A percentile compares a stretch with the other conserved stretches of the same genome.
phyloP scores from a whole-genome alignment of 2,113 vertebrate species.

The Turdus rufiventris region DNA sequence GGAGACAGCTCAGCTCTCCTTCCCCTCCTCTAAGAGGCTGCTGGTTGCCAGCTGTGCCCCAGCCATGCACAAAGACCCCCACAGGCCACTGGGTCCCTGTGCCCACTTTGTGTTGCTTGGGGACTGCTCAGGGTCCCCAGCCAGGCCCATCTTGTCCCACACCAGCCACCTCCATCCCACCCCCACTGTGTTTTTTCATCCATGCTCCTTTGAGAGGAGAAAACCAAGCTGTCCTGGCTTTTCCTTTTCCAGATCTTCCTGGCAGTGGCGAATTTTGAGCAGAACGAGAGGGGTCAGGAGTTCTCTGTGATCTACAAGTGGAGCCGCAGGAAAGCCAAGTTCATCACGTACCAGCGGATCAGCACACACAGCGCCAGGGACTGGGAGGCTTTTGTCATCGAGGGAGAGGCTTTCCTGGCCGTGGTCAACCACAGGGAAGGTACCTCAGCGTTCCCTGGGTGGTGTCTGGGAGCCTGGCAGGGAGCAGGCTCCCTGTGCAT shows the following conservation, averaged over 20 bases:
- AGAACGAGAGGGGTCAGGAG: conserved; percentile 71
- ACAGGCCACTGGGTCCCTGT: not conserved
- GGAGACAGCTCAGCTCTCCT: not conserved
- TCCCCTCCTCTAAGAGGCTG: not conserved
- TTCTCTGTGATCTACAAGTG: conserved; percentile 92
- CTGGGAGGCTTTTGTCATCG: conserved; percentile 91
- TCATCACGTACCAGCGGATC: conserved; percentile 83
- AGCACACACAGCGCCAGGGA: conserved; percentile 87
- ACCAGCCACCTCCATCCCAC: not conserved
- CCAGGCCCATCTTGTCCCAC: not conserved
- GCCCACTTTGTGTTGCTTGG: not conserved
- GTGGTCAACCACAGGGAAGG: conserved; percentile 95
- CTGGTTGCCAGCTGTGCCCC: not conserved
- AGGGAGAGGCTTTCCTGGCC: conserved; percentile 84
- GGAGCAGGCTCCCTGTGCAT: not conserved
- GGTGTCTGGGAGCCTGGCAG: fast-evolving
- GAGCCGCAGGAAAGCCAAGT: conserved; percentile 82
- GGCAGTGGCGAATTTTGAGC: conserved; percentile 87
- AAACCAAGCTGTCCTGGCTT: not conserved
- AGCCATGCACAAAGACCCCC: not conserved
- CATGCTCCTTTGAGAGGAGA: not conserved
- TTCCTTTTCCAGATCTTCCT: conserved; percentile 80
- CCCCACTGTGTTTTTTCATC: not conserved
- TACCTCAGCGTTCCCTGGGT: conserved; percentile 4
- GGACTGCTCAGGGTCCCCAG: not conserved